Conservation (phyloP, 2,888 invertebrate genomes). For the Lycophotia porphyrea region DNA sequence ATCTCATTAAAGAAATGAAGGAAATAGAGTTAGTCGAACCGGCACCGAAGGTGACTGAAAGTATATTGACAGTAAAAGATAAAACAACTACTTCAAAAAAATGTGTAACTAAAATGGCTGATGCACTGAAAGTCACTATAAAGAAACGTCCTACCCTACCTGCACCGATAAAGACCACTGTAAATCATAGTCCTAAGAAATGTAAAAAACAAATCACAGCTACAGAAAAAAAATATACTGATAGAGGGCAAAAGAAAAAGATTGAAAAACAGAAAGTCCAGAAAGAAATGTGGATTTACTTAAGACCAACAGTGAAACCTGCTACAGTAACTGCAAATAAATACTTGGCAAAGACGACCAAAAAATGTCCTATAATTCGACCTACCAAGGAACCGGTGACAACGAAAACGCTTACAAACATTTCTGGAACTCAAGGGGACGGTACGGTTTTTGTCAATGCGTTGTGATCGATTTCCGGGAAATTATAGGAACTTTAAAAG, state of each 20-base stretch:
- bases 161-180: not conserved
- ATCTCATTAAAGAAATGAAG: constrained; percentile 1
- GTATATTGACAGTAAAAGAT: no score
- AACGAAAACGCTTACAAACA: not conserved
- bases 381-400: not conserved
- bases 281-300: not conserved
- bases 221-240: not conserved
- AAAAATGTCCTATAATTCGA: not conserved
- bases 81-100: no score
- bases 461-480: no score
- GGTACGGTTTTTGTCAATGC: constrained; percentile 32
- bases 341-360: not conserved
- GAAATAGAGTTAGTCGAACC: not conserved
- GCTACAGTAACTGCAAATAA: not conserved
- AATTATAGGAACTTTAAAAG: no score
- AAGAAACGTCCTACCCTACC: not conserved
- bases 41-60: not conserved
- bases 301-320: not conserved
- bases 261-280: not conserved
- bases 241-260: not conserved
- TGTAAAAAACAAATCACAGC: constrained; percentile 12
- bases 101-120: no score
- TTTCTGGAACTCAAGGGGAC: not conserved
- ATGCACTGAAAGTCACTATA: not conserved
- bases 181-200: not conserved